phyloP scores from a whole-genome alignment of 2,113 vertebrate genomes.

The Connochaetes taurinus region DNA sequence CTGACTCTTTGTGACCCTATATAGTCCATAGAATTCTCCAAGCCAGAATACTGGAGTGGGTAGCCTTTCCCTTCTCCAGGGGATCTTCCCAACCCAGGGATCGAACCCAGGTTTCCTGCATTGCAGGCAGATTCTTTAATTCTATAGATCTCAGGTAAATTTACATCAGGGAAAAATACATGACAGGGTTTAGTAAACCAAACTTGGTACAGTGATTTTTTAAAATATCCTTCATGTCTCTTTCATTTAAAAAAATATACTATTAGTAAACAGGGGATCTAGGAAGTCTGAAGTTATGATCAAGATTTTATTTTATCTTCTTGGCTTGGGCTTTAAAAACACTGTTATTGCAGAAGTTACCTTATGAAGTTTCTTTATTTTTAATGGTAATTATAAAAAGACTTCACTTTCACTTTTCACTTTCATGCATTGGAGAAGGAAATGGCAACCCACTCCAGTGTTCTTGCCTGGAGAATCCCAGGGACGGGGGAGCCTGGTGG shows the following conservation, averaged over 20 bases:
- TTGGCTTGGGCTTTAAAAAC: background rate
- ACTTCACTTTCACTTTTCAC: no score
- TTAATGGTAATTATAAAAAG: background rate
- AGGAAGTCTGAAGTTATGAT: background rate
- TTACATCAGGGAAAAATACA: background rate
- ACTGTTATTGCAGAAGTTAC: background rate
- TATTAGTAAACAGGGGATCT: background rate
- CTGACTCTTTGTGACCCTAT: background rate
- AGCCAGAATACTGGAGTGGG: background rate
- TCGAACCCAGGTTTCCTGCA: background rate
- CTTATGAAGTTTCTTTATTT: background rate
- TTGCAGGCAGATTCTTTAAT: background rate
- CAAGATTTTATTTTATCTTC: background rate
- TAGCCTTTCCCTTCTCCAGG: background rate
- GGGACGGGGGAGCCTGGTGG: no score
- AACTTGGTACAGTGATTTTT: background rate
- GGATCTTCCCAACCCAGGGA: background rate
- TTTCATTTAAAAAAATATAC: background rate
- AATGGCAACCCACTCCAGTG: no score
- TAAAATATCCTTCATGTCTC: background rate
- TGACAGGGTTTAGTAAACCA: background rate
- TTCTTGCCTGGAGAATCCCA: no score
- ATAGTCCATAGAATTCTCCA: background rate
- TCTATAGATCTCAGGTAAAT: background rate
- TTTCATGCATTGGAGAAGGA: no score